Evolutionary conservation across 2,113 vertebrate genomes (phyloP), one percentile per base, ranked within the genome.

Genomic region (Hypocryptadius cinnamomeus): DNA sequence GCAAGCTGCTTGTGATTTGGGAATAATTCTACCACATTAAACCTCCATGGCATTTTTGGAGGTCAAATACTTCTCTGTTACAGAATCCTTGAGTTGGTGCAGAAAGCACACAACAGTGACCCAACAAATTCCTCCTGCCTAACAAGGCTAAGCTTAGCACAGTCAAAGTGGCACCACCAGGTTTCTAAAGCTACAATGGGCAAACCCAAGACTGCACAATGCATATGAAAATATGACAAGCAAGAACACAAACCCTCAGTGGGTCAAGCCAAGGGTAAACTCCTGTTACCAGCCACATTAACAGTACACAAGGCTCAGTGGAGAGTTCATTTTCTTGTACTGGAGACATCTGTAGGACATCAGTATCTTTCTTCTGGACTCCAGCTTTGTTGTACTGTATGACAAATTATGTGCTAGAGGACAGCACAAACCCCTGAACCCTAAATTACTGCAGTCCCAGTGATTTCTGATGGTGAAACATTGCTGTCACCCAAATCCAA

Each of bases 381-480:
- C 72, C 66, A 76, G 59, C 23, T 57, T 27, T 68, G 45, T 50
- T 6, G 0, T 57, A 63, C 45, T 31, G 65, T 70, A 71, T 4
- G 35, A 50, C 45, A 35, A 92, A 78, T 20, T 28, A 73, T 23
- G 69, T 39, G 27, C 64, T 11, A 71, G 51, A 88, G 60, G 31
- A 74, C 40, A 80, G 85, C 60, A 71, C 31, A 92, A 70, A 88
- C 15, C 37, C 73, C 65, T 68, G 64, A 95, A 92, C 22, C 54
- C 39, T 45, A 37, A 78, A 78, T 40, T 31, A 48, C 31, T 57
- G 48, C 74, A 86, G 80, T 71, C 66, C 45, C 68, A 94, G 54
- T 23, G 50, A 63, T 23, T 82, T 51, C 48, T 94, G 66, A 48
- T 69, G 28, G 44, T 51, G 71, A 89, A 59, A 87, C 72, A 79